phyloP scores from a whole-genome alignment of 1,140 invertebrate genomes.

The Spodoptera frugiperda region DNA sequence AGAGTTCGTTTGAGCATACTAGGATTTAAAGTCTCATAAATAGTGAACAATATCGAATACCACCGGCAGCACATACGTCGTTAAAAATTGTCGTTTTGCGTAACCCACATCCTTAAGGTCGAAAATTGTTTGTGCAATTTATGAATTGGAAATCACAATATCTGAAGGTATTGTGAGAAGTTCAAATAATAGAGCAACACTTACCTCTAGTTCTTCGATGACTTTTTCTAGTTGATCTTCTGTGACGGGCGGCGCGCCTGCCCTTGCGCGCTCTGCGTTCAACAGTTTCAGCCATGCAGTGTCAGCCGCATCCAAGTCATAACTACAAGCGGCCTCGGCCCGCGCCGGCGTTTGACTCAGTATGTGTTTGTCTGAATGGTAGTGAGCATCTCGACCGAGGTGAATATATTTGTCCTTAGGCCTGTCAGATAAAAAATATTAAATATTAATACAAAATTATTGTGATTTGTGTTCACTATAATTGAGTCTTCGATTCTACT shows the following conservation, averaged over 20 bases:
- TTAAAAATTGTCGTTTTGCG: neutral
- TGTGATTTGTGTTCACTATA: neutral
- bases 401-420: slow-evolving; percentile 97
- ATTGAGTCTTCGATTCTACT: too few species aligned
- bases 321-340: slow-evolving; percentile 96
- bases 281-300: slow-evolving; percentile 95
- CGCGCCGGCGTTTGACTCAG: slow-evolving; percentile 94
- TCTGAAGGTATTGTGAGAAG: neutral
- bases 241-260: slow-evolving; percentile 90
- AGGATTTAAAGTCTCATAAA: too few species aligned
- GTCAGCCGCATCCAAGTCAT: slow-evolving; percentile 98
- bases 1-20: too few species aligned
- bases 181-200: slow-evolving; percentile 30
- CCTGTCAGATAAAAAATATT: slow-evolving; percentile 86
- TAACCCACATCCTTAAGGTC: slow-evolving; percentile 4
- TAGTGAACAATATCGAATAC: neutral
- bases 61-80: neutral
- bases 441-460: slow-evolving; percentile 6
- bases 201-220: slow-evolving; percentile 95
- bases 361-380: slow-evolving; percentile 93
- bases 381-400: slow-evolving; percentile 95
- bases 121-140: neutral
- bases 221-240: slow-evolving; percentile 96
- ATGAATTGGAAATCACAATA: neutral
- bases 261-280: slow-evolving; percentile 94